Percentiles rank a stretch among this genome's conserved stretches.
Conservation (phyloP, 1,140 invertebrate genomes). For the Polypedilum pembai region DNA sequence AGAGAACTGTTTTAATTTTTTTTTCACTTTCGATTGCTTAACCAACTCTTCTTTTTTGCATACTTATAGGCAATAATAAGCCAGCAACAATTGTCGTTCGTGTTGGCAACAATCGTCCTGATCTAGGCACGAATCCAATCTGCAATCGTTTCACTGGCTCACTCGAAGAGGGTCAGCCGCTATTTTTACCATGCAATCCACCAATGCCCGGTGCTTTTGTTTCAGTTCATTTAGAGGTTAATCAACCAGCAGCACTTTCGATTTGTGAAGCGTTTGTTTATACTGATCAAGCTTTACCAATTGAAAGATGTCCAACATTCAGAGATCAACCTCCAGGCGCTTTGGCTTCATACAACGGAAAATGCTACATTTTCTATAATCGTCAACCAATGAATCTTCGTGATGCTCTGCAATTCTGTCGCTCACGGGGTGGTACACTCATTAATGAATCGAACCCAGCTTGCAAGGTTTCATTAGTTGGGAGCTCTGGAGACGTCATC, state of each 20-base stretch:
- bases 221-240: conserved; percentile 77
- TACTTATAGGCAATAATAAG: conserved; percentile 51
- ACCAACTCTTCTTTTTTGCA: background rate
- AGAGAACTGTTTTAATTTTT: too few species aligned
- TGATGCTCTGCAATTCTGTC: conserved; percentile 73
- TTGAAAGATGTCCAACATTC: conserved; percentile 88
- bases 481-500: conserved; percentile 85
- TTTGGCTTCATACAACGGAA: conserved; percentile 89
- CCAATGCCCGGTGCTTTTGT: conserved; percentile 93
- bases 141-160: conserved; percentile 83
- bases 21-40: too few species aligned
- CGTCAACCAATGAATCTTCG: conserved; percentile 73
- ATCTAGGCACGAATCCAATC: conserved; percentile 84
- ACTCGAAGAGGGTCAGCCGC: conserved; percentile 80
- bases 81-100: conserved; percentile 82
- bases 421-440: conserved; percentile 68
- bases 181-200: conserved; percentile 88
- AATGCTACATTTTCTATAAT: conserved; percentile 94
- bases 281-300: conserved; percentile 87
- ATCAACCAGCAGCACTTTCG: conserved; percentile 63
- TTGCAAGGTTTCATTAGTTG: conserved; percentile 90
- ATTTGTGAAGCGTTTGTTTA: conserved; percentile 95
- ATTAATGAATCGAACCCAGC: conserved; percentile 92
- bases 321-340: conserved; percentile 85
- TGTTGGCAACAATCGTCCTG: conserved; percentile 90